phyloP scores from a whole-genome alignment of 2,113 vertebrate species.

The Oceanites oceanicus region DNA sequence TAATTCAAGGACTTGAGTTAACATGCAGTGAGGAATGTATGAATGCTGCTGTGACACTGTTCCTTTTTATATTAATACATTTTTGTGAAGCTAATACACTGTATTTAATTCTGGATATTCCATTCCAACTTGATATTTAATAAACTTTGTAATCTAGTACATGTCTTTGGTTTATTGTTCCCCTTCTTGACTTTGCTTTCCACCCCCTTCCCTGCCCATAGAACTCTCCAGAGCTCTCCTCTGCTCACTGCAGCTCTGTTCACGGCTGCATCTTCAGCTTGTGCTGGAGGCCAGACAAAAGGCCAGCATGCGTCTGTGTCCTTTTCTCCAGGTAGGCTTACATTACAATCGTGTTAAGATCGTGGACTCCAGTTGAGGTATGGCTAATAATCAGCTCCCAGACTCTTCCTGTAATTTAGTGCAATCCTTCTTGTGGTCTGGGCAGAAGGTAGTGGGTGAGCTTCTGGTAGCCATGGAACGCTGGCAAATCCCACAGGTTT shows the following conservation, averaged over 20 bases:
- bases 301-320: rapidly evolving
- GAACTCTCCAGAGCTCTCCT: neutral
- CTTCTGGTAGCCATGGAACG: neutral
- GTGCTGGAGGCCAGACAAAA: neutral
- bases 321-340: rapidly evolving
- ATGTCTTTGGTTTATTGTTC: neutral
- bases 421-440: neutral
- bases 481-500: neutral
- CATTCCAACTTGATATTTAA: neutral
- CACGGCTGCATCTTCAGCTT: neutral
- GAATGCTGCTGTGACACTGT: neutral
- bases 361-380: neutral
- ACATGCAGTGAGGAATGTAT: neutral
- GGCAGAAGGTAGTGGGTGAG: neutral
- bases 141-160: neutral
- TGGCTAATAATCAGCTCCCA: neutral
- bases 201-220: neutral
- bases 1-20: neutral
- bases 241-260: neutral
- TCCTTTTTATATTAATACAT: neutral
- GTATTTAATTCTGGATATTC: neutral
- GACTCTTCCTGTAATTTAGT: neutral
- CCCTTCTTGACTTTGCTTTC: neutral
- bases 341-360: neutral
- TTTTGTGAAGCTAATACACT: neutral